Base-by-base conservation (phyloP, 2,113 vertebrate genomes). In the Nothobranchius kuhntae region DNA sequence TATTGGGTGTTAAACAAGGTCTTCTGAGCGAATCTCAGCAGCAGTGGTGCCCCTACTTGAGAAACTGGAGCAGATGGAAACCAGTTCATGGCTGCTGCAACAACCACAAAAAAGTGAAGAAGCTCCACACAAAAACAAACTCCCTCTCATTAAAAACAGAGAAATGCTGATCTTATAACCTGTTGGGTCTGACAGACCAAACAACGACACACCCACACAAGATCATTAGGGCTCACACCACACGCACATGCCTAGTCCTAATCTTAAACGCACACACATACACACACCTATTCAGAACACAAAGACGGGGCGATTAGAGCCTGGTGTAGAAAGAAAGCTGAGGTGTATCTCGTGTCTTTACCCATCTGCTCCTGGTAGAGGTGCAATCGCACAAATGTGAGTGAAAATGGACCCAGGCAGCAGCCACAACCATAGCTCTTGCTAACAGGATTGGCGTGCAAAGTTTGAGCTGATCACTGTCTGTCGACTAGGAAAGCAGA, bases 291-390 rank as follows among this genome's bases (percentile, higher is more conserved):
- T 70, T 35, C 55, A 60, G 46, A 81, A 70, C 61, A 82, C 73
- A 91, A 85, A 86, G 66, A 65, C 61, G 21, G 24, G 59, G 59
- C 36, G 69, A 85, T 75, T 75, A 71, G 73, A 75, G 50, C 63
- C 71, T 73, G 52, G 60, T 75, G 63, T 73, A 53, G 75, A 82
- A 68, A 77, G 30, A 44, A 78, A 80, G 69, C 75, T 66, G 64
- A 80, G 64, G 46, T 73, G 68, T 51, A 75, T 81, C 66, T 81
- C 61, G 40, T 85, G 75, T 81, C 81, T 71, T 53, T 55, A 40
- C 68, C 76, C 71, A 86, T 77, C 72, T 75, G 65, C 46, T 79
- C 47, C 61, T 66, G 61, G 66, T 88, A 73, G 74, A 15, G n/a
- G 54, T 21, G 21, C 46, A 51, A 61, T 5, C 53, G 21, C 13